phyloP scores from a whole-genome alignment of 1,140 invertebrate species.

The Bombus turneri region DNA sequence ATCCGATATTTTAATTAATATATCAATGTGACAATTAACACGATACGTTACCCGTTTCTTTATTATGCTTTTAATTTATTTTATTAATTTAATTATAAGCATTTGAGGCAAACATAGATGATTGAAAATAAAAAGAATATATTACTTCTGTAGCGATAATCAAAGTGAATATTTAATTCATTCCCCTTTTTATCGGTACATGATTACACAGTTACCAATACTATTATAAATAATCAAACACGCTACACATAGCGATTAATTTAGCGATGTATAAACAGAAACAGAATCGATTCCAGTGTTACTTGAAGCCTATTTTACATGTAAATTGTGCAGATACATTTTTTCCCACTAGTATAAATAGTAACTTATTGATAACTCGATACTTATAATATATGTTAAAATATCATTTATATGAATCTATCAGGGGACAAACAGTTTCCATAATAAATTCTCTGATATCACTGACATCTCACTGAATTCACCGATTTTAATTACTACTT shows the following conservation, averaged over 20 bases:
- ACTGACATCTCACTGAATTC: no score
- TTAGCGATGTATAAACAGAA: not conserved
- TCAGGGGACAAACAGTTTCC: no score
- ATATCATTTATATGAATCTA: not conserved
- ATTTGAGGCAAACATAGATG: not conserved
- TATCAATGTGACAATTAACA: not conserved
- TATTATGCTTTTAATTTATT: not conserved
- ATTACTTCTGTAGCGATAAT: not conserved
- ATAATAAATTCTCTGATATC: no score
- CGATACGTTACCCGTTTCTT: not conserved
- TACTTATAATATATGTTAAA: not conserved
- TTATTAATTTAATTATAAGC: not conserved
- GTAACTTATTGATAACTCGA: not conserved
- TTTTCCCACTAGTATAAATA: not conserved
- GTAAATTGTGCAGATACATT: not conserved
- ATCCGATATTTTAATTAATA: not conserved
- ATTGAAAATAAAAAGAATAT: not conserved
- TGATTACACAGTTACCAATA: not conserved
- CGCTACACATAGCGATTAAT: not conserved
- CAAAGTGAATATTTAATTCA: not conserved
- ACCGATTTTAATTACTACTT: no score
- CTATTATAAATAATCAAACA: not conserved
- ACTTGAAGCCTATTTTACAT: not conserved
- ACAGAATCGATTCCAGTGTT: not conserved
- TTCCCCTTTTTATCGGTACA: not conserved